These are phyloP conservation scores for Sylvia atricapilla DNA, from an alignment of 2,113 vertebrate genomes.

Conservation along the genomic window DNA sequence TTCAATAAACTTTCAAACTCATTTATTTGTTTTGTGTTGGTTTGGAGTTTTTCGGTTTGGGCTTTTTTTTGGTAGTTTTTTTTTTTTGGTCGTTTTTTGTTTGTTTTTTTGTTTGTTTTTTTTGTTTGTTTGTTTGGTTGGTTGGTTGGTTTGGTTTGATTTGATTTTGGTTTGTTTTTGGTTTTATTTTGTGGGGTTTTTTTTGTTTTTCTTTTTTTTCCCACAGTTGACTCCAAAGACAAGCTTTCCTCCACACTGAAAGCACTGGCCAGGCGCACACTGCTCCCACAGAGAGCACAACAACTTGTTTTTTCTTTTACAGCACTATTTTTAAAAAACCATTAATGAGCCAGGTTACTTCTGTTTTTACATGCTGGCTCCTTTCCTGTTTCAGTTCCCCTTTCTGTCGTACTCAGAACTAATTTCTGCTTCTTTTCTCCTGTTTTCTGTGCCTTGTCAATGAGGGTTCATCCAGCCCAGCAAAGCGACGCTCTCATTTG, in stretches of 20 bases:
- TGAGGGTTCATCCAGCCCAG: neutral
- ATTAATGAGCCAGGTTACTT: neutral
- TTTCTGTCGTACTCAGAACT: neutral
- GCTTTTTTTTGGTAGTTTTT: neutral
- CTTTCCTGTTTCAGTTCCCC: neutral
- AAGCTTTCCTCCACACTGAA: neutral
- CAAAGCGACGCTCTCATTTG: neutral
- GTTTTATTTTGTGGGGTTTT: too few relatives aligned
- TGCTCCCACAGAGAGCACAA: neutral
- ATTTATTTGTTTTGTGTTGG: neutral
- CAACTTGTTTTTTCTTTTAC: neutral
- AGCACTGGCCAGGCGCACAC: neutral
- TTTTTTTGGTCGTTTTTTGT: neutral
- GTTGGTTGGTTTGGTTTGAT: too few relatives aligned
- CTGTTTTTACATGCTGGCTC: neutral
- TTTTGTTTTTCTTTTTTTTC: too few relatives aligned
- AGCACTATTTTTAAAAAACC: neutral
- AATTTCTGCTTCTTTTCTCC: neutral
- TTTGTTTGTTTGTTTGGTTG: neutral
- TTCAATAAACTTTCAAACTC: neutral
- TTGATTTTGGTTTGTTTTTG: neutral
- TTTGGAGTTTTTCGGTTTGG: neutral
- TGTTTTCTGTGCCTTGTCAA: neutral
- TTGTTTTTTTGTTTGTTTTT: neutral
- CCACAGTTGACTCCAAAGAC: neutral